Percentiles rank a stretch among this genome's conserved stretches.
These are phyloP conservation scores for Odocoileus virginianus DNA, from an alignment of 2,113 vertebrate species.

Conservation along the genomic window DNA sequence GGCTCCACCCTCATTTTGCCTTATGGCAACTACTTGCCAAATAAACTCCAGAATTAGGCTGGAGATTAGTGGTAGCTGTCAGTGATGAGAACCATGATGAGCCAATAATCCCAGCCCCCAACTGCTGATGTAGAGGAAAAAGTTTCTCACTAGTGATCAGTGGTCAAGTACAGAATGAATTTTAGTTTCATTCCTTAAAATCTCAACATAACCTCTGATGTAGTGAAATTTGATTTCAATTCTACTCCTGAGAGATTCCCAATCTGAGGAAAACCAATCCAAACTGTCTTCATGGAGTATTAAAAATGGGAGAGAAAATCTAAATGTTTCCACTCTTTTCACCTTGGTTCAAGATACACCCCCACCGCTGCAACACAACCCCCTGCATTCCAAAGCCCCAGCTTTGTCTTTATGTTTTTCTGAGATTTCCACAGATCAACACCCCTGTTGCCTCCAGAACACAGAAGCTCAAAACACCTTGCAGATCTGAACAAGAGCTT, in stretches of 20 bases:
- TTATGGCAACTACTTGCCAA: background rate
- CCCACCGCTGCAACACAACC: background rate
- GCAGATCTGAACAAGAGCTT: background rate
- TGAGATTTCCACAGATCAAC: background rate
- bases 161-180: background rate
- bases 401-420: background rate
- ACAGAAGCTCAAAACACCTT: background rate
- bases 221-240: background rate
- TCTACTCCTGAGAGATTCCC: background rate
- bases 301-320: background rate
- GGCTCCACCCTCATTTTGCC: background rate
- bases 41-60: background rate
- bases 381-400: background rate
- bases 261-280: background rate
- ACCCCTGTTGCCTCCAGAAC: background rate
- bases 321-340: background rate
- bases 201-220: background rate
- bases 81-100: background rate
- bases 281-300: background rate
- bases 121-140: background rate
- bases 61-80: background rate
- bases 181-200: background rate
- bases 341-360: background rate
- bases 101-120: background rate
- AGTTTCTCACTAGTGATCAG: background rate